Percentiles rank a stretch among this genome's conserved stretches.
Conservation (phyloP, 2,797 vertebrate species). For the Lacerta bilineata region DNA sequence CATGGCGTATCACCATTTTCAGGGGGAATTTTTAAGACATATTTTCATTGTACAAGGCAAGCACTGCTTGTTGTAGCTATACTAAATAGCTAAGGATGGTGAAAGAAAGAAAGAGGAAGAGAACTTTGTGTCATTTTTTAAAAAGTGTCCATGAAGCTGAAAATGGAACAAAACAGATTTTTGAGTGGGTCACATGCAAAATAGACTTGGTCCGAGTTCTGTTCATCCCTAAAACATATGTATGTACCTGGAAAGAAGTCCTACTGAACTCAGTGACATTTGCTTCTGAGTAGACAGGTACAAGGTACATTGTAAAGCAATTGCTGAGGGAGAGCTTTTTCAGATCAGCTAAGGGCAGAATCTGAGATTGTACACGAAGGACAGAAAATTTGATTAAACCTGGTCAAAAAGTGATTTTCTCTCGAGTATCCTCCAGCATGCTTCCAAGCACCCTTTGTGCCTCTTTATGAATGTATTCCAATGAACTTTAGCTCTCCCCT, state of each 20-base stretch:
- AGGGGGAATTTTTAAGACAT: not conserved
- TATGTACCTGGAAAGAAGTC: too few species aligned
- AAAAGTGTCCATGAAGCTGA: too few species aligned
- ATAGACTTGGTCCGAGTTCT: too few species aligned
- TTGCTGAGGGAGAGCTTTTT: not conserved
- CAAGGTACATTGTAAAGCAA: not conserved
- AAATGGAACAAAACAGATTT: too few species aligned
- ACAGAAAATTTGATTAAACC: slow-evolving; percentile 1
- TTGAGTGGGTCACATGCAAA: too few species aligned
- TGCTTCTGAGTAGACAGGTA: not conserved
- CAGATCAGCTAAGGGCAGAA: not conserved
- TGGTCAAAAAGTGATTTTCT: not conserved
- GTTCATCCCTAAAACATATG: too few species aligned
- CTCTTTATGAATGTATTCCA: not conserved
- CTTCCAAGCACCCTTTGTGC: not conserved
- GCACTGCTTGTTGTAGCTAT: too few species aligned
- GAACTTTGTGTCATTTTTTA: too few species aligned
- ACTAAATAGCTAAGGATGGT: not conserved
- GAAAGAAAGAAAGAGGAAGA: not conserved
- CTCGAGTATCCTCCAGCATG: not conserved
- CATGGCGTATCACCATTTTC: too few species aligned
- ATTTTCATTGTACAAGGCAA: not conserved
- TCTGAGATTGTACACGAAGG: not conserved
- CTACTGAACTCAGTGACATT: not conserved
- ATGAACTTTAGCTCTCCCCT: slow-evolving; percentile 9